phyloP scores from a whole-genome alignment of 2,888 invertebrate species.

The Eupithecia subfuscata region DNA sequence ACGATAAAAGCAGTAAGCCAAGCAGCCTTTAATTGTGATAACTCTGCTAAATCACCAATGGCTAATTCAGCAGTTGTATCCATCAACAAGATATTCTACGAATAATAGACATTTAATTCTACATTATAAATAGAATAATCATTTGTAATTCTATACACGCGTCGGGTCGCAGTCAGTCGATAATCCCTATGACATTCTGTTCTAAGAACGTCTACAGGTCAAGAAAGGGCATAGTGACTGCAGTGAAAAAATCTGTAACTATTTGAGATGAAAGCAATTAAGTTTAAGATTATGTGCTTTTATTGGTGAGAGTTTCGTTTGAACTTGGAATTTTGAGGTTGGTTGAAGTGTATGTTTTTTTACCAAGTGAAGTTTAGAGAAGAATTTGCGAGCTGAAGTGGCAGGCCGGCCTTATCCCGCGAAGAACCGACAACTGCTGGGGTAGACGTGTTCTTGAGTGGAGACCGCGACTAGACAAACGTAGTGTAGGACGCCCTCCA shows the following conservation, averaged over 20 bases:
- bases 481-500: too few relatives aligned
- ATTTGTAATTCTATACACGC: constrained; percentile 60
- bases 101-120: constrained; percentile 21
- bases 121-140: constrained; percentile 49
- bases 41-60: background rate
- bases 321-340: constrained; percentile 11
- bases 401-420: too few relatives aligned
- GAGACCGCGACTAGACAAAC: too few relatives aligned
- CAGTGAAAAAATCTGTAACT: constrained; percentile 55
- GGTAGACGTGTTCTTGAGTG: too few relatives aligned
- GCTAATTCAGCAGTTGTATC: background rate
- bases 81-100: background rate
- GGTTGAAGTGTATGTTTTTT: background rate
- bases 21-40: background rate
- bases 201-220: constrained; percentile 71
- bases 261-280: constrained; percentile 56
- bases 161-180: constrained; percentile 63
- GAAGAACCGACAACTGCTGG: too few relatives aligned
- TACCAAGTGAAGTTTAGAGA: background rate
- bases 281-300: constrained; percentile 43
- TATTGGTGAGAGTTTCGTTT: constrained; percentile 37
- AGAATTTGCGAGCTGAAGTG: background rate
- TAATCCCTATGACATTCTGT: constrained; percentile 71
- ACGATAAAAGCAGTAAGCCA: background rate
- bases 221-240: constrained; percentile 61